Evolutionary conservation across 1,140 invertebrate genomes (phyloP).

Genomic region (Limonius californicus): DNA sequence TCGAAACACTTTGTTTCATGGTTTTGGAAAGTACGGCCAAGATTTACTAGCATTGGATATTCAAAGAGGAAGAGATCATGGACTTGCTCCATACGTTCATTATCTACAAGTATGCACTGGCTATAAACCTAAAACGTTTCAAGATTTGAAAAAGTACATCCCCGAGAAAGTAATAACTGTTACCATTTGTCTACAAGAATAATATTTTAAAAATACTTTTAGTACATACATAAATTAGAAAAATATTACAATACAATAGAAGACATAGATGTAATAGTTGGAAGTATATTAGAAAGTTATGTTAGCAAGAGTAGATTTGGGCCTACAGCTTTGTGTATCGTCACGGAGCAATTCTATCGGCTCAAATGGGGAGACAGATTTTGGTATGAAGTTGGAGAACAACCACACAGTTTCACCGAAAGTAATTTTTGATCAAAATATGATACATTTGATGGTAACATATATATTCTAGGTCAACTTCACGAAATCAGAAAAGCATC

Average conservation of each 20-base stretch:
- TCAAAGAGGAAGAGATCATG: conserved; percentile 86
- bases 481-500: conserved; percentile 46
- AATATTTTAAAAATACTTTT: conserved; percentile 25
- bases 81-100: conserved; percentile 63
- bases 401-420: conserved; percentile 59
- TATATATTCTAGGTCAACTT: conserved; percentile 52
- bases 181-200: conserved; percentile 55
- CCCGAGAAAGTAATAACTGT: conserved; percentile 58
- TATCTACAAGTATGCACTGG: conserved; percentile 73
- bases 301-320: conserved; percentile 83
- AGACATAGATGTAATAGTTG: conserved; percentile 90
- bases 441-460: too few relatives aligned
- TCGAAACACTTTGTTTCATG: too few relatives aligned
- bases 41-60: conserved; percentile 90
- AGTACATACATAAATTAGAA: conserved; percentile 64
- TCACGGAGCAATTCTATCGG: conserved; percentile 88
- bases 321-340: conserved; percentile 93
- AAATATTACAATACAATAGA: conserved; percentile 67
- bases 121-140: conserved; percentile 60
- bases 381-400: conserved; percentile 82
- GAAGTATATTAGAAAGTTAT: conserved; percentile 77
- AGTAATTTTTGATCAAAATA: too few relatives aligned
- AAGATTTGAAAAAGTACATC: conserved; percentile 68
- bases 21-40: conserved; percentile 68
- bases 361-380: conserved; percentile 87